Base-by-base conservation (phyloP, 2,888 invertebrate genomes). In the Salpingus planirostris region DNA sequence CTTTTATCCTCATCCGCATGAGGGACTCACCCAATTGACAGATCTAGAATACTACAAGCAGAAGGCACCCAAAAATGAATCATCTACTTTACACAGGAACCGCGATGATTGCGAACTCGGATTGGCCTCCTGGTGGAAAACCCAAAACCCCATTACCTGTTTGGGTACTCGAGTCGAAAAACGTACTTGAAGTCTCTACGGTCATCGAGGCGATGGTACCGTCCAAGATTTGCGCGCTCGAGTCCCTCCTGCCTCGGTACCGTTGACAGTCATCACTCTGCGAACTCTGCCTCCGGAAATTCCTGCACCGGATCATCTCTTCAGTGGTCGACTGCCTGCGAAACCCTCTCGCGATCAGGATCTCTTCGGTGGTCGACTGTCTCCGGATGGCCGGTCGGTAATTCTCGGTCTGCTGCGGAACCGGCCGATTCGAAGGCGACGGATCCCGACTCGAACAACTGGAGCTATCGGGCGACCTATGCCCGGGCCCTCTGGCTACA, bases 161-260 rank as follows among this genome's bases (percentile, higher is more conserved):
- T 68, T 90, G 90, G 13, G 90, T 90, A 63, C 89, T 88, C 46
- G 87, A 88, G 66, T 90, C 90, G 60, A 89, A 90, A 64, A 89
- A 88, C 1, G 89, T 89, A 65, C 88, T 88, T 3, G 89, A 87
- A 2, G 90, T 90, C 64, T 91, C 90, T 13, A 90, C 88, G 0
- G 89, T 89, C 91, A 91, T 91, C 21, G 89, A 85, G 15, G 85
- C 88, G 44, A 90, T 80, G 13, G 90, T 91, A 10, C 91, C 91
- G 56, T 91, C 90, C 31, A 86, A 79, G 54, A 91, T 91, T 66
- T 91, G 91, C 0, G 89, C 88, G 24, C 84, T 80, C 1, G 90
- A 90, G 59, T 91, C 90, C 7, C 86, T 68, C 2, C 86, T 70
- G 1, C 86, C 85, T 11, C 83, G 70, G 40, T 70, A 78, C 48